phyloP scores from a whole-genome alignment of 2,113 vertebrate genomes.

The Aptenodytes patagonicus region DNA sequence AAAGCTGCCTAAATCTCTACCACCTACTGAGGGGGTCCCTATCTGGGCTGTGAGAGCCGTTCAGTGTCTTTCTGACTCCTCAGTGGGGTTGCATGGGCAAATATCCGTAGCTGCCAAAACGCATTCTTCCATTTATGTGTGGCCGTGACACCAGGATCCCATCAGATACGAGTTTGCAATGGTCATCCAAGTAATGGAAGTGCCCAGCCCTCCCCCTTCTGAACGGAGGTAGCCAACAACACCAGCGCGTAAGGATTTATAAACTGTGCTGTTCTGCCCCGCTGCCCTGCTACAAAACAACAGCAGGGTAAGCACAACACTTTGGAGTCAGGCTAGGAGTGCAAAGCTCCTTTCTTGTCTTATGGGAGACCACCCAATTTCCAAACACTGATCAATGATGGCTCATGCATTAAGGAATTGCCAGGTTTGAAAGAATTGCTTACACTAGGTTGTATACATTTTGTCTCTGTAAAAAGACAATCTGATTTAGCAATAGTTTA shows the following conservation, averaged over 20 bases:
- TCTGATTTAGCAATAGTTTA: neutral
- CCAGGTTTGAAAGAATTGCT: neutral
- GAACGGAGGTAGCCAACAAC: neutral
- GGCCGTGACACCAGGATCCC: neutral
- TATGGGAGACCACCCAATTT: neutral
- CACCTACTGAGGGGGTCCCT: neutral
- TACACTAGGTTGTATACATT: neutral
- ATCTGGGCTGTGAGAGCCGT: neutral
- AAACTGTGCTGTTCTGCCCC: neutral
- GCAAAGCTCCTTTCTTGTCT: neutral
- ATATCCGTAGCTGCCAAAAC: accelerated
- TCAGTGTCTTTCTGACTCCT: neutral
- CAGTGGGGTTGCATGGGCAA: neutral
- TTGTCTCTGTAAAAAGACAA: neutral
- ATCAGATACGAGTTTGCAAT: neutral
- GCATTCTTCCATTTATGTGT: neutral
- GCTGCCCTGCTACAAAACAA: neutral
- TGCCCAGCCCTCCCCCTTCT: neutral
- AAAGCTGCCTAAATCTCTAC: neutral
- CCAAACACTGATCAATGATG: neutral
- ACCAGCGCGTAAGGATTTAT: neutral
- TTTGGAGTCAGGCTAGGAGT: neutral
- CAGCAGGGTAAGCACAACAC: neutral
- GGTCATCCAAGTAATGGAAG: neutral
- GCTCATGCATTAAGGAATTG: neutral